Percentiles rank a stretch among this genome's conserved stretches.
Evolutionary conservation across 2,888 invertebrate genomes (phyloP).

Genomic region (Agriotes lineatus): DNA sequence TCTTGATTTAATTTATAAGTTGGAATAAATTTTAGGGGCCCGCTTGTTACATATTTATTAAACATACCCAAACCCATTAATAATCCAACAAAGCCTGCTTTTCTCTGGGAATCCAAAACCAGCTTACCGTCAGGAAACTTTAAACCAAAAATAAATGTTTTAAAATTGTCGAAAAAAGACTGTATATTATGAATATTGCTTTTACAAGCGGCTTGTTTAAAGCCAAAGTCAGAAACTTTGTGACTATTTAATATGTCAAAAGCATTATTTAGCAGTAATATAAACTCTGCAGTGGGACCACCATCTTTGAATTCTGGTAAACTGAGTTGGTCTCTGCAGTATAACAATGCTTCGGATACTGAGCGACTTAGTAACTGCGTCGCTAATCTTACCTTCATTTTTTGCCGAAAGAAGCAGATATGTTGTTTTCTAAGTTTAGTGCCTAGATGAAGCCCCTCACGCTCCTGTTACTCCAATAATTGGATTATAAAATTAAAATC

Average conservation of each 20-base stretch:
- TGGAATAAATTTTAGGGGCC: too few relatives aligned
- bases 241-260: constrained; percentile 53
- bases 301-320: constrained; percentile 46
- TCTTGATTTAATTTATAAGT: too few relatives aligned
- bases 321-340: constrained; percentile 45
- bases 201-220: too few relatives aligned
- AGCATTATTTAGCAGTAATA: constrained; percentile 46
- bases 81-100: too few relatives aligned
- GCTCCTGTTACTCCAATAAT: constrained; percentile 37
- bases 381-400: constrained; percentile 26
- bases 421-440: constrained; percentile 42
- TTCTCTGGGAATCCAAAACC: too few relatives aligned
- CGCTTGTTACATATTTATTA: too few relatives aligned
- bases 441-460: constrained; percentile 40
- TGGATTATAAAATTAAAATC: constrained; percentile 34
- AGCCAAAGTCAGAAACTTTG: too few relatives aligned
- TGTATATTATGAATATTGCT: too few relatives aligned
- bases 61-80: too few relatives aligned
- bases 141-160: too few relatives aligned
- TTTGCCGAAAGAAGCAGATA: constrained; percentile 39
- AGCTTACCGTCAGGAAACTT: too few relatives aligned
- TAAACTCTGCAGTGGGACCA: constrained; percentile 46
- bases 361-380: constrained; percentile 21
- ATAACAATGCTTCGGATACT: constrained; percentile 49
- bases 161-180: too few relatives aligned